A percentile compares a stretch with the other conserved stretches of the same genome.
Conservation (phyloP, 53 echinoderm and acorn worm genomes). For the Glandiceps talaboti region DNA sequence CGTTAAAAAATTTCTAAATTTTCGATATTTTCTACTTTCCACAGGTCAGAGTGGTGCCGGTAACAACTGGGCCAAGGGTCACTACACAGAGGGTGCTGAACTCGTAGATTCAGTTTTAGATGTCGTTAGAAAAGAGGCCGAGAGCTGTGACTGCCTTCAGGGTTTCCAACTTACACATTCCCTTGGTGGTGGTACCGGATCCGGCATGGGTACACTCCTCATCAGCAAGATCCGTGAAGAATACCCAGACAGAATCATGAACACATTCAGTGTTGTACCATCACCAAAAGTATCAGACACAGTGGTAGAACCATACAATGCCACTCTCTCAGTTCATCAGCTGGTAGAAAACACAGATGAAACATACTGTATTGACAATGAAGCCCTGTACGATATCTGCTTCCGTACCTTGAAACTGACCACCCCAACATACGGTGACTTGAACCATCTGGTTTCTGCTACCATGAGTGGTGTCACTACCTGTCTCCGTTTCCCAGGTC, state of each 20-base stretch:
- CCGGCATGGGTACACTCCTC: slow-evolving; percentile 86
- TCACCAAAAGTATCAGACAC: slow-evolving; percentile 96
- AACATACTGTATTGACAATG: slow-evolving; percentile 87
- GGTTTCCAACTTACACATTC: slow-evolving; percentile 51
- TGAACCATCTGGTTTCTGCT: slow-evolving; percentile 93
- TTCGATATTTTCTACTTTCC: too few species aligned
- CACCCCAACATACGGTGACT: slow-evolving; percentile 97
- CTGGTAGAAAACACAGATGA: slow-evolving; percentile 95
- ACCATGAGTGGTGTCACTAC: slow-evolving; percentile 98
- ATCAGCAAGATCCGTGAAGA: slow-evolving; percentile 78
- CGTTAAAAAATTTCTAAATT: too few species aligned
- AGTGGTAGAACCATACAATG: slow-evolving; percentile 54
- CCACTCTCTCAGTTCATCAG: slow-evolving; percentile 84
- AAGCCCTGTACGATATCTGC: slow-evolving; percentile 93
- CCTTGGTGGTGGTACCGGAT: slow-evolving; percentile 86
- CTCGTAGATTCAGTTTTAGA: slow-evolving; percentile 86
- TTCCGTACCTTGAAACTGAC: slow-evolving; percentile 97
- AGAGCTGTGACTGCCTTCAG: slow-evolving; percentile 88
- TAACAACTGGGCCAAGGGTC: slow-evolving; percentile 99
- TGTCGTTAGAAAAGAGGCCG: slow-evolving; percentile 96
- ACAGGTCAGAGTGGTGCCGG: slow-evolving; percentile 98
- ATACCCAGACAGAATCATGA: slow-evolving; percentile 67
- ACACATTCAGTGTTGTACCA: slow-evolving; percentile 82
- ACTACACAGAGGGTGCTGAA: slow-evolving; percentile 97
- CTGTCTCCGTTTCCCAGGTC: slow-evolving; percentile 88